Evolutionary conservation across 2,888 invertebrate species (phyloP).

Genomic region (Tetragonisca angustula): DNA sequence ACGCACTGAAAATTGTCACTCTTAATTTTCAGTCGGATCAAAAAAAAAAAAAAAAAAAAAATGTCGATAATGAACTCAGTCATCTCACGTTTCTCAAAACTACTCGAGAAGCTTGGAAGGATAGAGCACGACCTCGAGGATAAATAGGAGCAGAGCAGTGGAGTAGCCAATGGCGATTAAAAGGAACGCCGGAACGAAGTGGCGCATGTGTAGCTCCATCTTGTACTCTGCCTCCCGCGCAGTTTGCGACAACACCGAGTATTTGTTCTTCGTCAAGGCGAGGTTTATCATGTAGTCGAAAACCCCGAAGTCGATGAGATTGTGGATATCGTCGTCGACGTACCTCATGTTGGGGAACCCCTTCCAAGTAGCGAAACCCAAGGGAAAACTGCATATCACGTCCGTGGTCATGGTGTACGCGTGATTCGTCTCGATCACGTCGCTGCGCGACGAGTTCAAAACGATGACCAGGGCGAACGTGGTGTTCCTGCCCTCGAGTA

Average conservation of each 20-base stretch:
- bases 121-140: conserved; percentile 65
- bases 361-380: conserved; percentile 74
- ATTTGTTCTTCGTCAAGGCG: not conserved
- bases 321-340: conserved; percentile 68
- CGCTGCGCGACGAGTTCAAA: conserved; percentile 70
- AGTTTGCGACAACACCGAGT: not conserved
- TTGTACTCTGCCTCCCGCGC: conserved; percentile 1
- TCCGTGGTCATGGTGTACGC: conserved; percentile 71
- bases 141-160: conserved; percentile 46
- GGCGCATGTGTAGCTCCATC: conserved; percentile 51
- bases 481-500: conserved; percentile 67
- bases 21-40: not conserved
- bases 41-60: too few species aligned
- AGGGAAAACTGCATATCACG: conserved; percentile 70
- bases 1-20: too few species aligned
- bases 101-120: conserved; percentile 39
- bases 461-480: conserved; percentile 72
- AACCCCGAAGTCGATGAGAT: conserved; percentile 71
- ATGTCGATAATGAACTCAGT: too few species aligned
- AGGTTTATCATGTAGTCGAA: conserved; percentile 33
- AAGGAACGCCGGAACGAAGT: conserved; percentile 73
- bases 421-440: not conserved
- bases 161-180: conserved; percentile 70
- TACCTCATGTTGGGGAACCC: conserved; percentile 72
- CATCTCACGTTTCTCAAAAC: not conserved